Conservation (phyloP, 2,888 invertebrate species). For the Penaeus monodon region DNA sequence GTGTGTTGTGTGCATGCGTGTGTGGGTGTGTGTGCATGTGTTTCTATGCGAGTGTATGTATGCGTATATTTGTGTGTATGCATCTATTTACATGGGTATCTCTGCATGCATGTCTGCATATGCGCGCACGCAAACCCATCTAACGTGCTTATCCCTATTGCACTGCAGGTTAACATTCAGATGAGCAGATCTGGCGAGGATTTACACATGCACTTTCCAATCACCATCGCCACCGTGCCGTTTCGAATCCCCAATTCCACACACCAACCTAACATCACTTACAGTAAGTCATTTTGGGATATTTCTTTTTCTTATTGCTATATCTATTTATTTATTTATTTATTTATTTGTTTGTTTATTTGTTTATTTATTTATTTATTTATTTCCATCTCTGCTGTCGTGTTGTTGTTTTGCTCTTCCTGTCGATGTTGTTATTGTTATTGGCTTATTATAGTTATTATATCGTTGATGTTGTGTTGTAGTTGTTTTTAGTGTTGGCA, state of each 20-base stretch:
- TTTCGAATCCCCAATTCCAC: slow-evolving; percentile 78
- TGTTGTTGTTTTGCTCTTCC: no score
- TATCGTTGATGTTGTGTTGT: no score
- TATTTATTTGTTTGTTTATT: neutral
- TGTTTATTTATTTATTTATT: no score
- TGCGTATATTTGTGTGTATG: neutral
- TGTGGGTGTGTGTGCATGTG: neutral
- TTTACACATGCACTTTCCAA: slow-evolving; percentile 80
- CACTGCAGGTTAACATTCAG: slow-evolving; percentile 77
- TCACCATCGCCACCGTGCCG: slow-evolving; percentile 82
- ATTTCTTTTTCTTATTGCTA: no score
- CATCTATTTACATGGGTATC: neutral
- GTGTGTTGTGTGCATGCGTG: neutral
- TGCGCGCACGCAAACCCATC: neutral
- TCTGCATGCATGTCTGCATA: neutral
- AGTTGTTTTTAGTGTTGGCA: no score
- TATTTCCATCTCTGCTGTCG: no score
- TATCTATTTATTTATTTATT: neutral
- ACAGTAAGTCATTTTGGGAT: slow-evolving; percentile 73
- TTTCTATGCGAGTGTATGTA: neutral
- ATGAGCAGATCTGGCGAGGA: slow-evolving; percentile 80
- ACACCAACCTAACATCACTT: slow-evolving; percentile 75
- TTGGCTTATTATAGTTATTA: no score
- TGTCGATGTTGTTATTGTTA: no score
- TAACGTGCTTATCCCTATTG: slow-evolving; percentile 7